Evolutionary conservation across 1,140 invertebrate genomes (phyloP).

Genomic region (Drosophila bifasciata): DNA sequence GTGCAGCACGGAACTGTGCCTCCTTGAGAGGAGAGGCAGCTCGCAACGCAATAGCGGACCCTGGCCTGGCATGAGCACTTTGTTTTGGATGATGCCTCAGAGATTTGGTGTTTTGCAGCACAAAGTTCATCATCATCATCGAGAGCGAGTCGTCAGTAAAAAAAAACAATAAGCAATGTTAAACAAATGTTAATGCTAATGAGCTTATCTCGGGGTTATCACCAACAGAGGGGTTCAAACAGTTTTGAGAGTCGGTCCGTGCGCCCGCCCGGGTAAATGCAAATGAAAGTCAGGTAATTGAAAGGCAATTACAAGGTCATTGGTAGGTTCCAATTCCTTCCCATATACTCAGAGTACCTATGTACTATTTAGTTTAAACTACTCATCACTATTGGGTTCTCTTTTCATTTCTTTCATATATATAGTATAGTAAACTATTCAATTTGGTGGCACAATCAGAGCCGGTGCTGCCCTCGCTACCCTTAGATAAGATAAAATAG

Average conservation of each 20-base stretch:
- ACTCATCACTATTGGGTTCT: constrained; percentile 9
- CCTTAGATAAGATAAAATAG: constrained; percentile 57
- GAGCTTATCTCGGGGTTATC: constrained; percentile 67
- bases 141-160: constrained; percentile 28
- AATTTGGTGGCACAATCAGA: constrained; percentile 45
- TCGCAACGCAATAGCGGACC: constrained; percentile 43
- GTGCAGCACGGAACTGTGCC: background rate
- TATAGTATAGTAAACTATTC: no score
- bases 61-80: constrained; percentile 36
- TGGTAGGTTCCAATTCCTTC: constrained; percentile 3
- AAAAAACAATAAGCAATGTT: constrained; percentile 30
- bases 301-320: constrained; percentile 71
- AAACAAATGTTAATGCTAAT: constrained; percentile 65
- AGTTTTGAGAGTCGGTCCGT: constrained; percentile 23
- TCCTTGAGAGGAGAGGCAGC: constrained; percentile 19
- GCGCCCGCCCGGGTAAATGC: constrained; percentile 45
- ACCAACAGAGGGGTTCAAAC: constrained; percentile 17
- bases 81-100: constrained; percentile 37
- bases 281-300: constrained; percentile 71
- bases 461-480: constrained; percentile 19
- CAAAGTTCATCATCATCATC: constrained; percentile 48
- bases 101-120: constrained; percentile 16
- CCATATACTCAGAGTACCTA: background rate
- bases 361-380: background rate
- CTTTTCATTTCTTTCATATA: constrained; percentile 20